Evolutionary conservation across 1,140 invertebrate species (phyloP).

Genomic region (Ptiloglossa arizonensis): DNA sequence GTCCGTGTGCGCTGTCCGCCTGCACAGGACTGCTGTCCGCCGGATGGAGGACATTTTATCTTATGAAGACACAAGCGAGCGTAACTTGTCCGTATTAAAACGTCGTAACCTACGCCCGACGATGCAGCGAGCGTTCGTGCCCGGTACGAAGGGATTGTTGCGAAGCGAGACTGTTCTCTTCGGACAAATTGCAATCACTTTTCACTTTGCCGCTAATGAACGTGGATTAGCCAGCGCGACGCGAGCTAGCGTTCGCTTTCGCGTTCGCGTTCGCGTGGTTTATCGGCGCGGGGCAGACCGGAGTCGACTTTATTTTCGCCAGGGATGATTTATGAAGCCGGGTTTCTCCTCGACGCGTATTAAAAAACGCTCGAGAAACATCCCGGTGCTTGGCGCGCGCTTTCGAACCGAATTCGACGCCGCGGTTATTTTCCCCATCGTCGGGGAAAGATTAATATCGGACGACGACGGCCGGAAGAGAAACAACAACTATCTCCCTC

Average conservation of each 20-base stretch:
- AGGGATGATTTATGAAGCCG: conserved; percentile 43
- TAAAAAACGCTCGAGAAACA: conserved; percentile 18
- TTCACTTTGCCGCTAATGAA: conserved; percentile 52
- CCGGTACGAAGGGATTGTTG: conserved; percentile 39
- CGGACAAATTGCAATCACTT: conserved; percentile 59
- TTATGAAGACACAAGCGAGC: conserved; percentile 63
- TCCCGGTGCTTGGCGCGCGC: not conserved
- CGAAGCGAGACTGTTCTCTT: conserved; percentile 31
- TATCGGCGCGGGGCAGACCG: conserved; percentile 11
- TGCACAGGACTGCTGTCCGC: conserved; percentile 7
- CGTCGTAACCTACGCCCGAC: conserved; percentile 52
- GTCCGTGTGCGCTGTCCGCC: conserved; percentile 32
- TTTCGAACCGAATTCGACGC: conserved; percentile 32
- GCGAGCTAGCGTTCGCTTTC: not conserved
- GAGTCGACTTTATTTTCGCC: conserved; percentile 29
- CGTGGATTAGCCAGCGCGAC: conserved; percentile 39
- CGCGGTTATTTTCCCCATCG: conserved; percentile 24
- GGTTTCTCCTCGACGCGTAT: conserved; percentile 17
- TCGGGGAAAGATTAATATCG: conserved; percentile 35
- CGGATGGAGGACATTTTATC: conserved; percentile 29
- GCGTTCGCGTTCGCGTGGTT: not conserved
- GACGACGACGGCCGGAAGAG: too few species aligned
- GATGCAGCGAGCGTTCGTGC: conserved; percentile 53
- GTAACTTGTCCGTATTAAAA: conserved; percentile 61
- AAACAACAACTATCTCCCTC: too few species aligned